These are phyloP conservation scores for Asbolus verrucosus DNA, from an alignment of 1,140 invertebrate species.

Conservation along the genomic window DNA sequence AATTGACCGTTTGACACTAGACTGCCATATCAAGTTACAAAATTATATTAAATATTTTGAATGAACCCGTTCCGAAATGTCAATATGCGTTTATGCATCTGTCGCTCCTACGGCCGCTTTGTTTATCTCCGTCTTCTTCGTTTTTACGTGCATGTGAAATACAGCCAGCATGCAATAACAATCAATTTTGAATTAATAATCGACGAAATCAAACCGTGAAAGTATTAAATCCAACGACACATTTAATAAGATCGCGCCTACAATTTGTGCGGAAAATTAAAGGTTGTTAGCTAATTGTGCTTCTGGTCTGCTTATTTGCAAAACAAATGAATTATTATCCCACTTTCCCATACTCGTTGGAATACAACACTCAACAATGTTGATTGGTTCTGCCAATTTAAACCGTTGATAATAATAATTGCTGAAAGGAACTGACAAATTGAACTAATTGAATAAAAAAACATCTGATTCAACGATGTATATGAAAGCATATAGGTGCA, in stretches of 20 bases:
- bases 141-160: constrained; percentile 26
- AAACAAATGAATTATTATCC: neutral
- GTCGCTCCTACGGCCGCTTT: constrained; percentile 15
- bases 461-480: too few relatives aligned
- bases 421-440: too few relatives aligned
- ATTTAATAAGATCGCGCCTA: neutral
- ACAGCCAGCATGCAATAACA: constrained; percentile 19
- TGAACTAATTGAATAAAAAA: too few relatives aligned
- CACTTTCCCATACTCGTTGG: neutral
- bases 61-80: constrained; percentile 34
- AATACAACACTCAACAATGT: too few relatives aligned
- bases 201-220: constrained; percentile 4
- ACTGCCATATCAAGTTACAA: constrained; percentile 32
- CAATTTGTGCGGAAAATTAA: neutral
- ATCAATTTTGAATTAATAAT: constrained; percentile 34
- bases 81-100: constrained; percentile 18
- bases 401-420: too few relatives aligned
- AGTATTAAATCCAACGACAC: constrained; percentile 13
- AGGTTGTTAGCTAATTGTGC: constrained; percentile 7
- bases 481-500: too few relatives aligned
- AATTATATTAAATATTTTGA: constrained; percentile 35
- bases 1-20: constrained; percentile 28
- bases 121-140: constrained; percentile 15
- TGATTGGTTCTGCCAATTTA: too few relatives aligned
- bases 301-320: neutral